These are phyloP conservation scores for Salvelinus fontinalis DNA, from an alignment of 2,113 vertebrate species.

Conservation along the genomic window DNA sequence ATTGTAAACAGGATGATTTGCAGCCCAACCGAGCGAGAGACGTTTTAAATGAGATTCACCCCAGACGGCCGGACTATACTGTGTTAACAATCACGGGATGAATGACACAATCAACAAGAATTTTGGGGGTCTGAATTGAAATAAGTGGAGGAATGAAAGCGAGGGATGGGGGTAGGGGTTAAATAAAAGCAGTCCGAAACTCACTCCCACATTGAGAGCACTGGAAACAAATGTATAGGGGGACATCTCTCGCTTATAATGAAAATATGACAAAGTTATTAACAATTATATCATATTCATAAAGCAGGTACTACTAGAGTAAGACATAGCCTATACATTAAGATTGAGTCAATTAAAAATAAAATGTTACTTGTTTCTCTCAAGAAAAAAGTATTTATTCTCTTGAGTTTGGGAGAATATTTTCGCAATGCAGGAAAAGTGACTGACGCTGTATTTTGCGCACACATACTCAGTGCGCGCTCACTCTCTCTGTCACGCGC, in stretches of 20 bases:
- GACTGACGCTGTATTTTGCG: slow-evolving; percentile 23
- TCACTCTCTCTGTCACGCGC: slow-evolving; percentile 38
- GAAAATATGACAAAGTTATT: neutral
- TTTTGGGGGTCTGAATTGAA: slow-evolving; percentile 47
- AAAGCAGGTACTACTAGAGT: neutral
- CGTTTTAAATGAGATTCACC: slow-evolving; percentile 79
- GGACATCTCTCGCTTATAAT: neutral
- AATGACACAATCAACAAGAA: slow-evolving; percentile 62
- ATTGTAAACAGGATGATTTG: slow-evolving; percentile 88
- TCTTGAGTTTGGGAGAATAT: neutral
- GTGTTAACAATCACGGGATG: slow-evolving; percentile 57
- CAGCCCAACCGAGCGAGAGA: slow-evolving; percentile 80
- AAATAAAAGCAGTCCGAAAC: slow-evolving; percentile 42
- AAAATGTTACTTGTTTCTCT: neutral
- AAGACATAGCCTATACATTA: neutral
- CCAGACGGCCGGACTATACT: slow-evolving; percentile 63
- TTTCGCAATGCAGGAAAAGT: slow-evolving; percentile 7
- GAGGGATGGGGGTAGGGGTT: slow-evolving; percentile 24
- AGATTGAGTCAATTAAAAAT: neutral
- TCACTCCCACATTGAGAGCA: slow-evolving; percentile 18
- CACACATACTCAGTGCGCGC: slow-evolving; percentile 39
- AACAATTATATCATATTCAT: neutral
- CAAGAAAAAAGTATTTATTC: too few species aligned
- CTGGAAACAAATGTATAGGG: neutral
- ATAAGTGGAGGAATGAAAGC: slow-evolving; percentile 42